Evolutionary conservation across 2,797 vertebrate species (phyloP).

Genomic region (Lemur catta): DNA sequence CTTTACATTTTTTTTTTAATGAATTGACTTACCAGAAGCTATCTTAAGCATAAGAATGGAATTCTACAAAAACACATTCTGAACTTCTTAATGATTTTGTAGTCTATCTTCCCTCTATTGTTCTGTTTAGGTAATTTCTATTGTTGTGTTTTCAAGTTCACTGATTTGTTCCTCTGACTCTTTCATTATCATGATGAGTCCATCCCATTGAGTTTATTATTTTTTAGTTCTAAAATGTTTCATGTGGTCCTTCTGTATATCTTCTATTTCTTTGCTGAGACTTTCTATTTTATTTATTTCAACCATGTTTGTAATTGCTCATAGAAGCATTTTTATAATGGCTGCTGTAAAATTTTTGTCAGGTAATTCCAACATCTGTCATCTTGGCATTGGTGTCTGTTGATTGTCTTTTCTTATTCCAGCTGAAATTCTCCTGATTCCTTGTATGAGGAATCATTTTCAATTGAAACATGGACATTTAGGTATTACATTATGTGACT

Average conservation of each 20-base stretch:
- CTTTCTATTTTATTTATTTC: not conserved
- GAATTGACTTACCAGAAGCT: not conserved
- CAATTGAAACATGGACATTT: not conserved
- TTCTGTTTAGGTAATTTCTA: too few species aligned
- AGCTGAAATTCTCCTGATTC: not conserved
- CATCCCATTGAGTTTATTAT: not conserved
- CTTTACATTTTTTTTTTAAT: constrained; percentile 7
- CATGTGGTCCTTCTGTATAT: not conserved
- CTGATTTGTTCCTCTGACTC: not conserved
- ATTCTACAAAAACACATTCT: not conserved
- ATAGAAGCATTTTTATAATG: not conserved
- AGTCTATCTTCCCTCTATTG: too few species aligned
- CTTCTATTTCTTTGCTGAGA: not conserved
- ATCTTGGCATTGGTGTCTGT: not conserved
- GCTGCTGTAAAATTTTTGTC: not conserved
- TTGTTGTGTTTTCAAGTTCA: not conserved
- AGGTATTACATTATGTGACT: not conserved
- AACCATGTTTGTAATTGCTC: not conserved
- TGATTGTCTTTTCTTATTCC: not conserved
- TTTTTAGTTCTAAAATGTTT: not conserved
- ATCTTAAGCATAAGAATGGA: not conserved
- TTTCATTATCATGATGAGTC: not conserved
- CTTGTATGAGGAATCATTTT: not conserved
- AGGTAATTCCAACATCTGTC: not conserved
- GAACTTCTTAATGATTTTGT: not conserved